A percentile compares a stretch with the other conserved stretches of the same genome.
Evolutionary conservation across 2,797 vertebrate species (phyloP).

Genomic region (Macropodus opercularis): DNA sequence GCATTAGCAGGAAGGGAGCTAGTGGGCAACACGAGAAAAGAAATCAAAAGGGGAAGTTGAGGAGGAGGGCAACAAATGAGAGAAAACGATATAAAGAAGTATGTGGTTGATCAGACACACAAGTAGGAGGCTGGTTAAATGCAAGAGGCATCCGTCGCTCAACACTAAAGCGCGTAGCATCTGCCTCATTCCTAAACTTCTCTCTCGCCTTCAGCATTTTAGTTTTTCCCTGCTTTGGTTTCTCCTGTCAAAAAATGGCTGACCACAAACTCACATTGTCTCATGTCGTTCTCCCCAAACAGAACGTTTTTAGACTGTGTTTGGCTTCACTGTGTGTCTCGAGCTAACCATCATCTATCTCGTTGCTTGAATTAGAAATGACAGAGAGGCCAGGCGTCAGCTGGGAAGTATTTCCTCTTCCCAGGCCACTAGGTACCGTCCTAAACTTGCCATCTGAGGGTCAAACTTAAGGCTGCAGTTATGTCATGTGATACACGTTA

Average conservation of each 20-base stretch:
- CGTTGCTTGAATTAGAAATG: conserved; percentile 68
- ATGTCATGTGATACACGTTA: conserved; percentile 4
- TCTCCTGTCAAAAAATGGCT: conserved; percentile 56
- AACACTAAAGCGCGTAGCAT: conserved; percentile 1
- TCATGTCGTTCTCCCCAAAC: conserved; percentile 65
- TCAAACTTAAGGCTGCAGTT: conserved; percentile 6
- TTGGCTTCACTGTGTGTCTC: conserved; percentile 68
- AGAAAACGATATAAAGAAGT: background rate
- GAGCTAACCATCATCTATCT: conserved; percentile 65
- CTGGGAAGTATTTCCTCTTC: conserved; percentile 35
- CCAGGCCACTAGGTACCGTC: conserved; percentile 5
- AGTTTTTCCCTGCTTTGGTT: conserved; percentile 51
- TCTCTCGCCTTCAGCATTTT: conserved; percentile 26
- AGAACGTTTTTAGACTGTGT: conserved; percentile 65
- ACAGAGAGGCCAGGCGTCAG: conserved; percentile 51
- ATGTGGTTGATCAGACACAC: conserved; percentile 5
- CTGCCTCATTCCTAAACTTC: conserved; percentile 20
- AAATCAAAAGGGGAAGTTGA: conserved; percentile 22
- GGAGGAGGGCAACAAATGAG: conserved; percentile 1
- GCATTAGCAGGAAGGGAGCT: conserved; percentile 43
- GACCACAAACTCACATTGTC: conserved; percentile 73
- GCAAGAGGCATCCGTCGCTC: conserved; percentile 10
- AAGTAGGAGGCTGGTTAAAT: conserved; percentile 1
- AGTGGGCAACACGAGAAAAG: conserved; percentile 21
- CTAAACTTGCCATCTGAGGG: conserved; percentile 19